Conservation (phyloP, 1,140 invertebrate genomes). For the Drosophila carrolli region DNA sequence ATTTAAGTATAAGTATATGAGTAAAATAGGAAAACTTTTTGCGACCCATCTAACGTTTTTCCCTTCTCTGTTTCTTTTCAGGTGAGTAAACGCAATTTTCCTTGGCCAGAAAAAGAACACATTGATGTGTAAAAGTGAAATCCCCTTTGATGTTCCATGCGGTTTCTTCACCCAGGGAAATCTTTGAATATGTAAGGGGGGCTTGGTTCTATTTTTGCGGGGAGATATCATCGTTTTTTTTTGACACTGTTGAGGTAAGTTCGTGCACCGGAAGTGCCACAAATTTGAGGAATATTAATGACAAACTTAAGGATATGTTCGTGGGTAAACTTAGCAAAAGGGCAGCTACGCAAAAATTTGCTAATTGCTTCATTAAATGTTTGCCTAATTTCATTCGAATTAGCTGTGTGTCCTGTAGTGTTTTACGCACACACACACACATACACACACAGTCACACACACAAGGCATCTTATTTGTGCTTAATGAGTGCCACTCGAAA, state of each 20-base stretch:
- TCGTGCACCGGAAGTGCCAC: background rate
- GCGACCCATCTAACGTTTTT: conserved; percentile 42
- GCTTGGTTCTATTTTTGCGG: background rate
- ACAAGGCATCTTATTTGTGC: conserved; percentile 34
- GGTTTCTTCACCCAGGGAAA: conserved; percentile 30
- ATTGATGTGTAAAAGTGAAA: conserved; percentile 68
- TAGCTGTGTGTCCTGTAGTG: conserved; percentile 56
- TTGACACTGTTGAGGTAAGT: background rate
- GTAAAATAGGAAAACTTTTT: conserved; percentile 26
- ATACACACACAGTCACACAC: conserved; percentile 16
- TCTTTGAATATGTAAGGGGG: conserved; percentile 25
- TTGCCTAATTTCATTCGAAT: conserved; percentile 82
- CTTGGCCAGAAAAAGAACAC: conserved; percentile 37
- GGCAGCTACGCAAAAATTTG: conserved; percentile 60
- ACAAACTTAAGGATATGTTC: conserved; percentile 5
- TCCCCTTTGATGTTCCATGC: conserved; percentile 61
- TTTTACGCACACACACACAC: conserved; percentile 13
- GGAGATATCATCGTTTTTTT: background rate
- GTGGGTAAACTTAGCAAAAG: conserved; percentile 2
- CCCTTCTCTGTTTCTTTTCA: conserved; percentile 56
- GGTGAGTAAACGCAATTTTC: conserved; percentile 78
- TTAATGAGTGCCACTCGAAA: conserved; percentile 38
- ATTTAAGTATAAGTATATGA: conserved; percentile 7
- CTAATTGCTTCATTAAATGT: conserved; percentile 83
- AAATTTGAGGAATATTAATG: background rate